A percentile compares a stretch with the other conserved stretches of the same genome.
Evolutionary conservation across 2,888 invertebrate genomes (phyloP).

Genomic region (Catocala nupta): DNA sequence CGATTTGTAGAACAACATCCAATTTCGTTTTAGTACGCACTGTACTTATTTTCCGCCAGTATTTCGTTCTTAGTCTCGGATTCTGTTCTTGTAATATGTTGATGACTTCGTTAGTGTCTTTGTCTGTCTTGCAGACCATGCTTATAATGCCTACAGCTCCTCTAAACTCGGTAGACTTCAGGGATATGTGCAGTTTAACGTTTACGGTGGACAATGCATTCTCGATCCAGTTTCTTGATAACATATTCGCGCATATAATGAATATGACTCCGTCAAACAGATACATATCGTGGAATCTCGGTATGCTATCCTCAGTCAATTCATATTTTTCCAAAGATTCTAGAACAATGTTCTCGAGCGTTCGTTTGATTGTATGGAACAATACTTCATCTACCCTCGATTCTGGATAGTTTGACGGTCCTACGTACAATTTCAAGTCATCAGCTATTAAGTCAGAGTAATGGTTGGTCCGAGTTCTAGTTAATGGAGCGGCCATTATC

Average conservation of each 20-base stretch:
- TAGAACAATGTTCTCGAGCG: slow-evolving; percentile 66
- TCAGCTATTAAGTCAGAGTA: slow-evolving; percentile 77
- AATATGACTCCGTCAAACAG: slow-evolving; percentile 81
- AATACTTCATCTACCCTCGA: slow-evolving; percentile 70
- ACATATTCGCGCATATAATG: slow-evolving; percentile 71
- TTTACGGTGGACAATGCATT: slow-evolving; percentile 59
- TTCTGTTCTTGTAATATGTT: slow-evolving; percentile 70
- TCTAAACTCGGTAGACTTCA: slow-evolving; percentile 78
- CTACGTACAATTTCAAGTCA: slow-evolving; percentile 77
- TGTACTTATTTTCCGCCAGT: slow-evolving; percentile 77
- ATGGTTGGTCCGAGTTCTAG: slow-evolving; percentile 72
- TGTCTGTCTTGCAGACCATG: slow-evolving; percentile 69
- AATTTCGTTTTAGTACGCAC: slow-evolving; percentile 64
- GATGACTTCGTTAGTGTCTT: slow-evolving; percentile 70
- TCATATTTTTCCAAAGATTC: slow-evolving; percentile 56
- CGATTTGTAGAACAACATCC: slow-evolving; percentile 77
- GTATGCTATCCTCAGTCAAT: slow-evolving; percentile 55
- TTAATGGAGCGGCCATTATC: slow-evolving; percentile 67
- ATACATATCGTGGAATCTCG: slow-evolving; percentile 77
- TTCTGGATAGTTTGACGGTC: slow-evolving; percentile 77
- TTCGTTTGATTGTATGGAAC: slow-evolving; percentile 70
- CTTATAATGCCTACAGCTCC: slow-evolving; percentile 81
- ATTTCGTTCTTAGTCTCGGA: slow-evolving; percentile 76
- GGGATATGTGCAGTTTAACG: slow-evolving; percentile 56
- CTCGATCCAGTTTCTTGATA: slow-evolving; percentile 71